Evolutionary conservation across 2,888 invertebrate species (phyloP).

Genomic region (Drosophila monieri): DNA sequence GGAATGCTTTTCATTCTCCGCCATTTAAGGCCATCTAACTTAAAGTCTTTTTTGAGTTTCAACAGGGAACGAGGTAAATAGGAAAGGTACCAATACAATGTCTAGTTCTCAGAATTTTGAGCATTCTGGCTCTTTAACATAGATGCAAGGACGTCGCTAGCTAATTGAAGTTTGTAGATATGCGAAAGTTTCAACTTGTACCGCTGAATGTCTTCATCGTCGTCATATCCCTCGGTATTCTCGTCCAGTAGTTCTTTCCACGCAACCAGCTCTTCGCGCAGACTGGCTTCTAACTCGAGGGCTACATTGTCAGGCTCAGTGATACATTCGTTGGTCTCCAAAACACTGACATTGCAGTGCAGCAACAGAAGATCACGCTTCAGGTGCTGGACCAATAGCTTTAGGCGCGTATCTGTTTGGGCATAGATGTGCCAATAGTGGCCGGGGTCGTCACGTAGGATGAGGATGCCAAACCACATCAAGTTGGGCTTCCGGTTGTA

Average conservation of each 20-base stretch:
- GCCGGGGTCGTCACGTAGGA: conserved; percentile 54
- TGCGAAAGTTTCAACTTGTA: conserved; percentile 5
- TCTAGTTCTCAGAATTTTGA: neutral
- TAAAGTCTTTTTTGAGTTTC: too few relatives aligned
- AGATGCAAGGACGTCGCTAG: conserved; percentile 55
- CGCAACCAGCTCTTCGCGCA: conserved; percentile 68
- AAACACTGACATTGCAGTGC: conserved; percentile 64
- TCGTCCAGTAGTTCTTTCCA: conserved; percentile 23
- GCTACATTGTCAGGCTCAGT: conserved; percentile 25
- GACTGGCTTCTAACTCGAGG: conserved; percentile 63
- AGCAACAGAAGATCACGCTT: conserved; percentile 60
- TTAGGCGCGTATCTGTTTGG: conserved; percentile 50
- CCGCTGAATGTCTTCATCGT: neutral
- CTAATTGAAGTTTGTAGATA: conserved; percentile 56
- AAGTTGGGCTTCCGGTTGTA: conserved; percentile 65
- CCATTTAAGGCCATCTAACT: too few relatives aligned
- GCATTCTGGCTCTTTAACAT: conserved; percentile 40
- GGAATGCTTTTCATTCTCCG: too few relatives aligned
- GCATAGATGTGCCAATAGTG: conserved; percentile 68
- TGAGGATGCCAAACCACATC: conserved; percentile 69
- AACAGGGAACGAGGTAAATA: too few relatives aligned
- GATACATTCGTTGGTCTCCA: conserved; percentile 28
- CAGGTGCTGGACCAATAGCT: conserved; percentile 65
- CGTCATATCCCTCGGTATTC: neutral
- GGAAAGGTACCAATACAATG: too few relatives aligned